Evolutionary conservation across 2,113 vertebrate genomes (phyloP).

Genomic region (Jacana jacana): DNA sequence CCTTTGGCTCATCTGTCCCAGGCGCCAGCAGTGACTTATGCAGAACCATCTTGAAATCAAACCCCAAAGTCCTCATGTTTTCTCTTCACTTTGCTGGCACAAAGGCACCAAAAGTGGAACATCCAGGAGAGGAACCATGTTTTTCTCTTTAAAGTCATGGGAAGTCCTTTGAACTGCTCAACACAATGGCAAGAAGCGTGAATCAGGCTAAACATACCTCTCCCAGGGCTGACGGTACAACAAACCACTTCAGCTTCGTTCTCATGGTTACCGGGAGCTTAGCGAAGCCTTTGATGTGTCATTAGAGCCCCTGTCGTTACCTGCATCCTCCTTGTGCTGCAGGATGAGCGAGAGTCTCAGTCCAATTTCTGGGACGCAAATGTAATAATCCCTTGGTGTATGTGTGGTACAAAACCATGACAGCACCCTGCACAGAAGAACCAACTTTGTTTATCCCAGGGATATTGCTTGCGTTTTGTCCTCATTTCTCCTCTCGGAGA

Average conservation of each 20-base stretch:
- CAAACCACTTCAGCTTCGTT: constrained; percentile 50
- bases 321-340: constrained; percentile 5
- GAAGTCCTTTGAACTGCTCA: constrained; percentile 51
- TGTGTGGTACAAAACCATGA: neutral
- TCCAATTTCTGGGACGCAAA: constrained; percentile 40
- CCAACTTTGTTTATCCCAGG: constrained; percentile 1
- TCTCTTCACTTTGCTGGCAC: constrained; percentile 21
- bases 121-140: neutral
- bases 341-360: constrained; percentile 16
- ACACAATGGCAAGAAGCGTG: constrained; percentile 35
- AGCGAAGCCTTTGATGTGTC: constrained; percentile 65
- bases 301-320: constrained; percentile 55
- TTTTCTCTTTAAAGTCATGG: constrained; percentile 56
- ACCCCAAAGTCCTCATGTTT: neutral
- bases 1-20: neutral
- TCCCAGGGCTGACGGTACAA: constrained; percentile 38
- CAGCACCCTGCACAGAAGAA: constrained; percentile 33
- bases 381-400: constrained; percentile 40
- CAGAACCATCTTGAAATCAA: neutral
- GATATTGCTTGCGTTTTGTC: constrained; percentile 20
- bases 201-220: constrained; percentile 53
- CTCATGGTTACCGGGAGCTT: constrained; percentile 64
- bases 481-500: constrained; percentile 41
- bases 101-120: constrained; percentile 40
- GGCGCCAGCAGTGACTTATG: neutral